Evolutionary conservation across 2,113 vertebrate genomes (phyloP), one percentile per base, ranked within the genome.

Genomic region (Probosciger aterrimus): DNA sequence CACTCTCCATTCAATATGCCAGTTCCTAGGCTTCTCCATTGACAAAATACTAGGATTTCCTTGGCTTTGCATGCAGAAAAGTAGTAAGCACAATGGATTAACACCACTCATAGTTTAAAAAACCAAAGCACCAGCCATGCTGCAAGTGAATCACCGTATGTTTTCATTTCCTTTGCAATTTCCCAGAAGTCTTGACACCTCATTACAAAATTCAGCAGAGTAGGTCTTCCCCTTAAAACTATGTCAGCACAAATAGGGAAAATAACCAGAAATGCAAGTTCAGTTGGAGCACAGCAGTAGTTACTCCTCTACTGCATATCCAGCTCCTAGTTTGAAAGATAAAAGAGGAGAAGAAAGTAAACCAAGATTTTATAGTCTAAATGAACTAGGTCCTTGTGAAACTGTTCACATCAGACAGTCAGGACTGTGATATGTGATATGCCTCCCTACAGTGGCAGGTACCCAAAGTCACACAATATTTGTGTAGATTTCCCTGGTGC

Each of bases 91-190:
- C 27, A 50, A 87, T 57, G 53, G 78, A 74, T 69, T 70, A 77
- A 83, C 67, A 76, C 19, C 46, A 49, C 50, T 65, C 82, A 43
- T 9, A 27, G 23, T 55, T 92, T 50, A 33, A 80, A 77, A 91
- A 91, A 41, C 3, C 37, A 89, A 93, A 95, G 74, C 77, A 46
- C 81, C 90, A 86, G 76, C 77, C 94, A 53, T 59, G 92, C 62
- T 65, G 82, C 46, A 88, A 84, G 59, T 43, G 46, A 95, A 71
- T 18, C 31, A 87, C 16, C 43, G 65, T 60, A 47, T 44, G 81
- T 88, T 95, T 92, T 80, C 60, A 92, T 65, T 95, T 94, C 60
- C 83, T 83, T 73, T 2, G 6, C 85, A 62, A 86, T 85, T 92
- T 87, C 64, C 81, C 67, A 80, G 44, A 82, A 86, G 49, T 37